Evolutionary conservation across 1,140 invertebrate species (phyloP).

Genomic region (Hylaeus volcanicus): DNA sequence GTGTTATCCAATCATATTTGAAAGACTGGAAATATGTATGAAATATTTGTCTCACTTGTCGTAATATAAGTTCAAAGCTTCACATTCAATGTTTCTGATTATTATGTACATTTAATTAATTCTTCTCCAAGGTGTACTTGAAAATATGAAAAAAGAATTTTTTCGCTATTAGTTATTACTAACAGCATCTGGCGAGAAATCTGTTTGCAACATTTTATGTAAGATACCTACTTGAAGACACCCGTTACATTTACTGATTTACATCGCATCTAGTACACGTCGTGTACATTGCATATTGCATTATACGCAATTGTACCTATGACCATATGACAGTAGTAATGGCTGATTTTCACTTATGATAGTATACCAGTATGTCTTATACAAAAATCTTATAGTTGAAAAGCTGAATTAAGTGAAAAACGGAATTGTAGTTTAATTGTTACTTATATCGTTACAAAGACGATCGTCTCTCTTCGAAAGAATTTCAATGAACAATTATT

Average conservation of each 20-base stretch:
- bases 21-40: neutral
- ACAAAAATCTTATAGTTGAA: neutral
- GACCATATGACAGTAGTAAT: neutral
- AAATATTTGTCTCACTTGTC: neutral
- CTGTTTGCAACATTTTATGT: neutral
- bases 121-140: neutral
- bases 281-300: no score
- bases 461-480: neutral
- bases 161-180: neutral
- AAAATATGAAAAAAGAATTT: neutral
- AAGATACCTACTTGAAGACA: neutral
- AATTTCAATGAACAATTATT: neutral
- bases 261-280: no score
- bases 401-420: neutral
- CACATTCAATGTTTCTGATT: neutral
- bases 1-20: slow-evolving; percentile 34
- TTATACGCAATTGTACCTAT: neutral
- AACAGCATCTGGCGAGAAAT: neutral
- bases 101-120: neutral
- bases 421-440: neutral
- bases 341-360: neutral
- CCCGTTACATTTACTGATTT: no score
- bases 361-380: neutral
- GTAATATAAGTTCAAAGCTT: slow-evolving; percentile 6
- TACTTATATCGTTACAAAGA: neutral